Percentiles rank a stretch among this genome's conserved stretches.
phyloP scores from a whole-genome alignment of 2,797 vertebrate species.

The Alauda arvensis region DNA sequence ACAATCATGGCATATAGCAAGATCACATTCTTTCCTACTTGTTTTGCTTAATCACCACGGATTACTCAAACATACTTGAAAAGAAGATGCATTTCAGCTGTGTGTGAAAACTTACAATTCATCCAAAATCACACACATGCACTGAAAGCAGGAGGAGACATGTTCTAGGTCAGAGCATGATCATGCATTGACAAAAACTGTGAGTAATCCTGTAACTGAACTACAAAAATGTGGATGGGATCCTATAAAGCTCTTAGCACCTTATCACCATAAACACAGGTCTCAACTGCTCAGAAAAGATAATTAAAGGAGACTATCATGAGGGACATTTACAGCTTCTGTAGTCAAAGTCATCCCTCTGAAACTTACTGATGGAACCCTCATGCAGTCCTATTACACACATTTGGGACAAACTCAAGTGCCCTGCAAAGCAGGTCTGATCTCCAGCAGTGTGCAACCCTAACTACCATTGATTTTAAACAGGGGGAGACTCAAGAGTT shows the following conservation, averaged over 20 bases:
- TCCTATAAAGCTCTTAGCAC: not conserved
- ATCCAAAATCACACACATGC: slow-evolving; percentile 17
- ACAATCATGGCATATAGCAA: slow-evolving; percentile 22
- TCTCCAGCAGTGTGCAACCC: not conserved
- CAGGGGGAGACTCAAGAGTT: not conserved
- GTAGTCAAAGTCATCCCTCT: not conserved
- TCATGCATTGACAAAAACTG: not conserved
- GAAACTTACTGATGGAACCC: not conserved
- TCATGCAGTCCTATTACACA: not conserved
- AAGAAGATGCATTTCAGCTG: slow-evolving; percentile 52
- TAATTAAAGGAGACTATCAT: not conserved
- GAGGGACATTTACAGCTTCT: not conserved
- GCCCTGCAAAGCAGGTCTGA: not conserved
- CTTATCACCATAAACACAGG: not conserved
- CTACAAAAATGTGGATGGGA: not conserved
- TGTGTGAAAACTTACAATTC: slow-evolving; percentile 14
- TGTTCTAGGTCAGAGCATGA: not conserved
- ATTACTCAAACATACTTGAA: slow-evolving; percentile 54
- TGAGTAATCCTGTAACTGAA: not conserved
- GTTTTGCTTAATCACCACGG: slow-evolving; percentile 50
- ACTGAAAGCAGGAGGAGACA: not conserved
- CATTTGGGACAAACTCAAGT: not conserved
- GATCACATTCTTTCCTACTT: slow-evolving; percentile 54
- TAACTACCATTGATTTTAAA: not conserved
- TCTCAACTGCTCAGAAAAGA: not conserved